A percentile compares a stretch with the other conserved stretches of the same genome.
phyloP scores from a whole-genome alignment of 2,797 vertebrate species.

The Scolopax bukidnonensis region DNA sequence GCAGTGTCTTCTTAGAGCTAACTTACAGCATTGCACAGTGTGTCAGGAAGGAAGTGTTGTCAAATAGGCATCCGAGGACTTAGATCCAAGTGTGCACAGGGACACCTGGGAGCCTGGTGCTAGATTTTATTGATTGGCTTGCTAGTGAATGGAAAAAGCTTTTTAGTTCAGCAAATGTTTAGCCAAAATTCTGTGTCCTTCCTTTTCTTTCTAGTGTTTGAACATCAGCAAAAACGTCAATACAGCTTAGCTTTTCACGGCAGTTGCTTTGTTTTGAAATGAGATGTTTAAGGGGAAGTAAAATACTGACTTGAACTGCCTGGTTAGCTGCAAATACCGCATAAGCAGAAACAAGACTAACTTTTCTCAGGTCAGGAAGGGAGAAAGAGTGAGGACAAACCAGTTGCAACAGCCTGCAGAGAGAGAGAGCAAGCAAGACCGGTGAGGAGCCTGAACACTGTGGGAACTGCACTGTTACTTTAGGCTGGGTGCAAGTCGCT shows the following conservation, averaged over 20 bases:
- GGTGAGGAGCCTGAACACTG: background rate
- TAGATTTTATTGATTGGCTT: background rate
- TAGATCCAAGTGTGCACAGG: background rate
- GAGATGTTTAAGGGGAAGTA: background rate
- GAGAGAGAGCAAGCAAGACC: background rate
- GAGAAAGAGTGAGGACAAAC: background rate
- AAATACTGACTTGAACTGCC: background rate
- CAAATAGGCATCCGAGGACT: background rate
- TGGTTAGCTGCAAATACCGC: background rate
- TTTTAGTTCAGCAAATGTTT: background rate
- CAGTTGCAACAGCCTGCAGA: rapidly evolving
- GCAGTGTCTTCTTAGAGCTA: background rate
- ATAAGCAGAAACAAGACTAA: background rate
- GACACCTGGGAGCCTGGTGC: background rate
- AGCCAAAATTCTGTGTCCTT: background rate
- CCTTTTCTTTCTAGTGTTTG: background rate
- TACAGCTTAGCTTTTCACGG: background rate
- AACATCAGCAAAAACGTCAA: background rate
- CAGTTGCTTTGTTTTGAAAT: background rate
- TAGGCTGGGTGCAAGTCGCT: background rate
- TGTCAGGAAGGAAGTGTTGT: background rate
- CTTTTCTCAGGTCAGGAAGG: background rate
- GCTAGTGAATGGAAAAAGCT: background rate
- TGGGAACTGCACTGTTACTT: background rate
- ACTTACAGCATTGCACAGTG: background rate